Evolutionary conservation across 2,797 vertebrate species (phyloP).

Genomic region (Rhinichthys osculus): DNA sequence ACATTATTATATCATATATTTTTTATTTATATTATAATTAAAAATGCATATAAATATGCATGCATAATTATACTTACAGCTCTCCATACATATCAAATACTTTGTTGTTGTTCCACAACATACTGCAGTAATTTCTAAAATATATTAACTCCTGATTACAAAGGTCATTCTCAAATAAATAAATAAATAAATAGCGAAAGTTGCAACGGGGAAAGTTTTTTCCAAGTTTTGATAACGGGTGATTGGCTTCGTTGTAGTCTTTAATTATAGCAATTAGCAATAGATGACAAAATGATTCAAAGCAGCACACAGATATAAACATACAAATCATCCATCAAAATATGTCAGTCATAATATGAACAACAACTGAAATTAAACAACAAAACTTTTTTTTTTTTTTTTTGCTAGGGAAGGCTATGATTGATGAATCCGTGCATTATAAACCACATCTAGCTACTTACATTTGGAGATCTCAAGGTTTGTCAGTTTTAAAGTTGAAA

Average conservation of each 20-base stretch:
- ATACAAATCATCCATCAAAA: constrained; percentile 21
- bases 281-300: not conserved
- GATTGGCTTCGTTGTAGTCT: constrained; percentile 2
- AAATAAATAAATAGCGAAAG: not conserved
- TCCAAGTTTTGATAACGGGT: not conserved
- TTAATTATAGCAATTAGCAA: constrained; percentile 29
- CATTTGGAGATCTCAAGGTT: not conserved
- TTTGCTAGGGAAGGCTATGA: not conserved
- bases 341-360: not conserved
- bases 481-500: not conserved
- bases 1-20: not conserved
- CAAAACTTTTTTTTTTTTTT: not conserved
- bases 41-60: not conserved
- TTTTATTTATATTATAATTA: not conserved
- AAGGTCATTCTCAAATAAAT: not conserved
- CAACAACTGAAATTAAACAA: not conserved
- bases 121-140: not conserved
- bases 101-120: not conserved
- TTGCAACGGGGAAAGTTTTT: not conserved
- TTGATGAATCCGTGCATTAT: not conserved
- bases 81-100: not conserved
- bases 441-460: not conserved
- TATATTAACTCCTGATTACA: not conserved
- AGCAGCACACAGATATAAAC: constrained; percentile 9
- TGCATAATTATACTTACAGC: not conserved